Base-by-base conservation (phyloP, 2,888 invertebrate species). In the Sylvicola fuscatus region DNA sequence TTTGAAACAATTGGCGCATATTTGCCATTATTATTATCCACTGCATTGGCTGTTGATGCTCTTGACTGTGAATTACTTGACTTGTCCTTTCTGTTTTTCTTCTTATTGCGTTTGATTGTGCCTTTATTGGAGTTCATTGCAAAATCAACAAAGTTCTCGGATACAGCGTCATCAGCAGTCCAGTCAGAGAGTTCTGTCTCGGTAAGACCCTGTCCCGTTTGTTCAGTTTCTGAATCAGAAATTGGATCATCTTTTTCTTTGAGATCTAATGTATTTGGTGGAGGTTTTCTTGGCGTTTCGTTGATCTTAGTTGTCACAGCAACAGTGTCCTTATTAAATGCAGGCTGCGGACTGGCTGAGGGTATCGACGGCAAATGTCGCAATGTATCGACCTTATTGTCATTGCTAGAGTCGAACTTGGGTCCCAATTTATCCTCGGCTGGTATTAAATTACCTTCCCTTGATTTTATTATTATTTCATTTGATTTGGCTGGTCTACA, bases 131-230 rank as follows among this genome's bases (percentile, higher is more conserved):
- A 64, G 46, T 68, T 67, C 2, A 70, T 58, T 28, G 62, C 65
- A 44, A 70, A 68, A 42, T 73, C 72, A 29, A 70, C 70, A 38
- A 80, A 68, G 49, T 81, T 80, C 46, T 82, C 82, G 1, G 80
- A 70, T 2, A 75, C 77, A 29, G 70, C 73, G 43, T 75, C 79
- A 47, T 86, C 84, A 3, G 78, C 70, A 1, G 82, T 83, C 86
- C 84, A 86, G 52, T 87, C 86, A 0, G 83, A 84, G n/a, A 84
- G 60, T 50, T 86, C 86, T 0, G 84, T 84, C 54, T 86, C 86
- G 0, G 84, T 83, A 10, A 83, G 60, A 3, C 72, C 79, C 2
- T 77, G 69, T 0, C 76, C 76, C 0, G 73, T 74, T 2, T 66
- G 64, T 44, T 80, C 79, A 2, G 72, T 70, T 36, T 73, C 69